Base-by-base conservation (phyloP, 2,888 invertebrate genomes). In the Lamellibrachia satsuma region DNA sequence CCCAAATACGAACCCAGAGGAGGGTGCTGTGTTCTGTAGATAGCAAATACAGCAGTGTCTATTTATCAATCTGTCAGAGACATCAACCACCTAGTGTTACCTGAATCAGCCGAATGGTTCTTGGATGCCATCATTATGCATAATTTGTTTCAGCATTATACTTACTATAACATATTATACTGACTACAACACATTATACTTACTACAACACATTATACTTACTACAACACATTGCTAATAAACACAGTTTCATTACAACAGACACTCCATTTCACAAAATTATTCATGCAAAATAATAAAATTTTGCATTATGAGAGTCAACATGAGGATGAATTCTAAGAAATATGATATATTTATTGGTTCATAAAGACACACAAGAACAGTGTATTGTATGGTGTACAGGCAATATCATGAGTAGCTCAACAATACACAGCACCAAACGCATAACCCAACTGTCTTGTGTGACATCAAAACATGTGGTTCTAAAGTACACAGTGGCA, bases 1-100 rank as follows among this genome's bases (percentile, higher is more conserved):
- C 75, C 75, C 75, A 75, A 75, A 75, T 75, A 75, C 75, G n/a
- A 75, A 75, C 11, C 75, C 75, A 22, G 75, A 75, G 75, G 75
- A 22, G 22, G 75, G 75, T 4, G 75, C 75, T 22, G 75, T 2
- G 22, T 75, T 75, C 75, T 75, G 75, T 75, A 6, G 2, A 15
- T n/a, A 75, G 22, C 75, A 75, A 75, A 22, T 6, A 75, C 75
- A 75, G 22, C 75, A 75, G 75, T 2, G 8, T 8, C 57, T 57
- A 57, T 11, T 11, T 75, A 6, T 75, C 75, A 22, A 75, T 22
- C 75, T 75, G 15, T 11, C 75, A 75, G 75, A 75, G n/a, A 75
- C 75, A 75, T 75, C 11, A 75, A 75, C 22, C 15, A 22, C 22
- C 55, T 55, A 9, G 55, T 27, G 8, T 55, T 52, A 27, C 39